Evolutionary conservation across 2,113 vertebrate genomes (phyloP).

Genomic region (Crotalus helleri): DNA sequence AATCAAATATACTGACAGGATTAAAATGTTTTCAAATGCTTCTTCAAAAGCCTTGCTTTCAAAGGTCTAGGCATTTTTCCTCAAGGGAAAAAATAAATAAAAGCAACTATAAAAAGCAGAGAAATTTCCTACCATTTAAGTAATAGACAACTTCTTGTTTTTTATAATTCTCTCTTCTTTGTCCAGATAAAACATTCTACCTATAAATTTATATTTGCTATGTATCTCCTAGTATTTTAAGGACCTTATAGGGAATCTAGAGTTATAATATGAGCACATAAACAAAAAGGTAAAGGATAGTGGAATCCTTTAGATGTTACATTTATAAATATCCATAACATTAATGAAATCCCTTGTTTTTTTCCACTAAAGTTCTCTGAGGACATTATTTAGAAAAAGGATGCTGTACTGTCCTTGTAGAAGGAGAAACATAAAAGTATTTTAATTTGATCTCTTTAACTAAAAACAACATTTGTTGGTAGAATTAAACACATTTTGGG

Average conservation of each 20-base stretch:
- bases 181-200: conserved; percentile 22
- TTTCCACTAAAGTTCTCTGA: conserved; percentile 18
- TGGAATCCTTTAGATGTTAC: conserved; percentile 21
- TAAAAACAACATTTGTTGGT: conserved; percentile 10
- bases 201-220: background rate
- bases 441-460: conserved; percentile 23
- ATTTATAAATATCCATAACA: conserved; percentile 32
- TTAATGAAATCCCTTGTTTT: conserved; percentile 1
- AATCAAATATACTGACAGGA: background rate
- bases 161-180: conserved; percentile 17
- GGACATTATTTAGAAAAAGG: conserved; percentile 5
- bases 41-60: conserved; percentile 7
- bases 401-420: background rate
- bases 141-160: conserved; percentile 4
- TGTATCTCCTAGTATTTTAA: conserved; percentile 41
- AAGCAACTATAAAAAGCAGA: conserved; percentile 25
- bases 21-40: background rate
- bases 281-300: conserved; percentile 14
- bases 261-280: conserved; percentile 39
- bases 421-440: conserved; percentile 17
- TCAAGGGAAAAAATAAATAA: conserved; percentile 26
- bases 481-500: conserved; percentile 4
- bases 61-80: background rate
- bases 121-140: conserved; percentile 8
- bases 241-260: conserved; percentile 2